Evolutionary conservation across 2,888 invertebrate genomes (phyloP).

Genomic region (Mythimna albipuncta): DNA sequence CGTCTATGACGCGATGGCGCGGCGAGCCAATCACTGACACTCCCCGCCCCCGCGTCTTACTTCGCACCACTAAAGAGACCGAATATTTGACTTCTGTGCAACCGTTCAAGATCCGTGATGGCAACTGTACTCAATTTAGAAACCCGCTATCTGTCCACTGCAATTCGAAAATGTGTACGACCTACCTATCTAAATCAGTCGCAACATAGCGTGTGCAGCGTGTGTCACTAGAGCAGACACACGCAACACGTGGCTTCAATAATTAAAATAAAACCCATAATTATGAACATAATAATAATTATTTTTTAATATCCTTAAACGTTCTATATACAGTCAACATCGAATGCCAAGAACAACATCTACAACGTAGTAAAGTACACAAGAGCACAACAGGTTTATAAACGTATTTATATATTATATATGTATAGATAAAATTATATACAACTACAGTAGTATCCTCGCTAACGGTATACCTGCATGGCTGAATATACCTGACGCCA

Average conservation of each 20-base stretch:
- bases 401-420: slow-evolving; percentile 71
- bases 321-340: slow-evolving; percentile 88
- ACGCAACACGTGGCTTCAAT: not conserved
- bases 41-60: too few relatives aligned
- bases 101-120: too few relatives aligned
- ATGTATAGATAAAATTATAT: slow-evolving; percentile 67
- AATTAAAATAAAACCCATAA: slow-evolving; percentile 67
- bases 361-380: slow-evolving; percentile 79
- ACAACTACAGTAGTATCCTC: slow-evolving; percentile 55
- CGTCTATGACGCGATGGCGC: too few relatives aligned
- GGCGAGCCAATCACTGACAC: too few relatives aligned
- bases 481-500: slow-evolving; percentile 22
- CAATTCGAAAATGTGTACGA: too few relatives aligned
- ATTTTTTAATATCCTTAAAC: slow-evolving; percentile 83
- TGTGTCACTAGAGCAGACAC: too few relatives aligned
- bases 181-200: too few relatives aligned
- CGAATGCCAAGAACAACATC: slow-evolving; percentile 82
- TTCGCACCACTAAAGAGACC: too few relatives aligned
- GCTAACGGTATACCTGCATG: slow-evolving; percentile 35
- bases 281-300: slow-evolving; percentile 86
- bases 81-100: too few relatives aligned
- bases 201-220: too few relatives aligned
- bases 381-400: slow-evolving; percentile 83
- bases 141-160: too few relatives aligned
- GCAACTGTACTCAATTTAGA: too few relatives aligned